phyloP scores from a whole-genome alignment of 1,140 invertebrate genomes.

The Calephelis virginiensis region DNA sequence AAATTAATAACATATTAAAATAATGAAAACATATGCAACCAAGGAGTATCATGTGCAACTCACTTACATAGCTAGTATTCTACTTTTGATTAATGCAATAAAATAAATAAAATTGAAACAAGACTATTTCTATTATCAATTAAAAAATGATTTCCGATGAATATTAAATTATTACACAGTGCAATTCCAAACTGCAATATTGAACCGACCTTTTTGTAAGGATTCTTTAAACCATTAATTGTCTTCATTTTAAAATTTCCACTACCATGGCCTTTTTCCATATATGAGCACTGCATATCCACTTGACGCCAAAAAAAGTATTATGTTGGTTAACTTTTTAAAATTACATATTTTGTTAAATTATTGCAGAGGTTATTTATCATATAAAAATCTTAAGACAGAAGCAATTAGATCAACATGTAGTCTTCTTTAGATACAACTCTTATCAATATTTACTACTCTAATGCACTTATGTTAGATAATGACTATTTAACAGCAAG shows the following conservation, averaged over 20 bases:
- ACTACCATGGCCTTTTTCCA: slow-evolving; percentile 60
- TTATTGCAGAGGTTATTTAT: not conserved
- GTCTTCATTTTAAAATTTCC: slow-evolving; percentile 72
- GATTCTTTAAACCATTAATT: slow-evolving; percentile 66
- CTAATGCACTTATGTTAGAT: not conserved
- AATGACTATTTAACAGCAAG: slow-evolving; percentile 6
- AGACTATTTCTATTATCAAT: slow-evolving; percentile 24
- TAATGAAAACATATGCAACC: slow-evolving; percentile 53
- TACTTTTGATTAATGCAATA: slow-evolving; percentile 20
- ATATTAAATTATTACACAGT: slow-evolving; percentile 38
- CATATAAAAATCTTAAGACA: not conserved
- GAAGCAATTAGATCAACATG: not conserved
- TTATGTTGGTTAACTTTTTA: slow-evolving; percentile 42
- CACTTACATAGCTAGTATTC: not conserved
- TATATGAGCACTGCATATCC: slow-evolving; percentile 73
- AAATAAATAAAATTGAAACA: slow-evolving; percentile 21
- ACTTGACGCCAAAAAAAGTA: slow-evolving; percentile 66
- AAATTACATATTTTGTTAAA: slow-evolving; percentile 18
- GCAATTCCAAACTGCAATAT: slow-evolving; percentile 41
- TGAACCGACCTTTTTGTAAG: slow-evolving; percentile 68
- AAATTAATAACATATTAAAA: slow-evolving; percentile 29
- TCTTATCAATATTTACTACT: slow-evolving; percentile 8
- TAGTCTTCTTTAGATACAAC: not conserved
- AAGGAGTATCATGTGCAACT: slow-evolving; percentile 57
- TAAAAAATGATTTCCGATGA: slow-evolving; percentile 54